phyloP scores from a whole-genome alignment of 1,140 invertebrate species.

The Zaprionus gabonicus region DNA sequence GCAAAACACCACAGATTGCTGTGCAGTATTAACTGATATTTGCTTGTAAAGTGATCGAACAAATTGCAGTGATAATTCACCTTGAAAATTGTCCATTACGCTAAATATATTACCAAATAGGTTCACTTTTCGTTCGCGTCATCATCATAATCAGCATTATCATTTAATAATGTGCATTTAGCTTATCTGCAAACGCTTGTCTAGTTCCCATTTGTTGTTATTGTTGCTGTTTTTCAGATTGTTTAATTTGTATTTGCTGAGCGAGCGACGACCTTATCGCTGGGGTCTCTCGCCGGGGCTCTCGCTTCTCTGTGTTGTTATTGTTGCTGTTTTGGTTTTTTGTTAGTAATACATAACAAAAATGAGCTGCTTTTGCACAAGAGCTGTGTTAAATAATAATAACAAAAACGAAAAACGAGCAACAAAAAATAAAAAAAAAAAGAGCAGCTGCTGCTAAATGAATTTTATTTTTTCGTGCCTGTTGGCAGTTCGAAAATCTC shows the following conservation, averaged over 20 bases:
- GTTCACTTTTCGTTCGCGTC: conserved; percentile 43
- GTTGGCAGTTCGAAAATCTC: conserved; percentile 57
- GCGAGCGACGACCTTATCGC: conserved; percentile 49
- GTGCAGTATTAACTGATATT: conserved; percentile 37
- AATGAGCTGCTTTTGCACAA: conserved; percentile 50
- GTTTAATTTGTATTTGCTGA: conserved; percentile 71
- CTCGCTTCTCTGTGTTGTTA: conserved; percentile 47
- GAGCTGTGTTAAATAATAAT: conserved; percentile 76
- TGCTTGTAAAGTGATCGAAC: conserved; percentile 52
- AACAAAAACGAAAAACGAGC: conserved; percentile 54
- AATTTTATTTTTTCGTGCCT: conserved; percentile 58
- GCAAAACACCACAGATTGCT: background rate
- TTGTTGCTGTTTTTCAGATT: conserved; percentile 47
- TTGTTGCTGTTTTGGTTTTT: conserved; percentile 50
- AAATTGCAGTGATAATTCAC: conserved; percentile 35
- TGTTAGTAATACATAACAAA: conserved; percentile 61
- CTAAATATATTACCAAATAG: conserved; percentile 22
- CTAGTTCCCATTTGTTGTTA: conserved; percentile 35
- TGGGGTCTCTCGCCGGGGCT: conserved; percentile 41
- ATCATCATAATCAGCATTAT: conserved; percentile 59
- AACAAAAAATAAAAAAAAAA: background rate
- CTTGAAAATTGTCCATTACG: conserved; percentile 1
- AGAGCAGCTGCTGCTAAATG: conserved; percentile 66
- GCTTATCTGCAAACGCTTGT: conserved; percentile 62
- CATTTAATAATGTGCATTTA: conserved; percentile 69